These are phyloP conservation scores for Lymantria monacha DNA, from an alignment of 2,888 invertebrate species.

Conservation along the genomic window DNA sequence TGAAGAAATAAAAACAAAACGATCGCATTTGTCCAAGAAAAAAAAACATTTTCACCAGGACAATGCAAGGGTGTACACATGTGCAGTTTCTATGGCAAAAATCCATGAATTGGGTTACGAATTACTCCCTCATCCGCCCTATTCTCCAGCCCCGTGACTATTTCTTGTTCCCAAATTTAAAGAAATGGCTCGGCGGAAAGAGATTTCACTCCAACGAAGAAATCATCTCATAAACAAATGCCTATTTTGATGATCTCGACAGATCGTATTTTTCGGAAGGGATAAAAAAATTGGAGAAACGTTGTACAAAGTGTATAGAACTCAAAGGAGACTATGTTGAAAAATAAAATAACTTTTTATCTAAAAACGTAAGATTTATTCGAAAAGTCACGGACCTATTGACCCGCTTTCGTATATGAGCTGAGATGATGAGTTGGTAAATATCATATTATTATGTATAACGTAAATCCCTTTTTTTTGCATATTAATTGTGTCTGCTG, in stretches of 20 bases:
- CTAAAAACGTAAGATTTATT: background rate
- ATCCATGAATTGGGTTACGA: constrained; percentile 9
- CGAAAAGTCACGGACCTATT: background rate
- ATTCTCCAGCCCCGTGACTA: constrained; percentile 11
- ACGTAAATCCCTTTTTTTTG: too few relatives aligned
- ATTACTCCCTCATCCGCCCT: constrained; percentile 9
- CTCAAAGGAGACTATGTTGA: background rate
- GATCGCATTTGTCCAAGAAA: constrained; percentile 29
- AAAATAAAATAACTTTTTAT: background rate
- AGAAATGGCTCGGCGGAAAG: constrained; percentile 7
- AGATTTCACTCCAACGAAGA: constrained; percentile 7
- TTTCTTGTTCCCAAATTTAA: constrained; percentile 12
- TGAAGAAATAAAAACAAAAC: constrained; percentile 23
- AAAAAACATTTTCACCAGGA: constrained; percentile 25
- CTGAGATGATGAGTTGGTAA: too few relatives aligned
- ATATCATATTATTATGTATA: too few relatives aligned
- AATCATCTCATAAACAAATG: constrained; percentile 1
- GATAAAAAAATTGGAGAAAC: constrained; percentile 5
- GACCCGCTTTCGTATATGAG: background rate
- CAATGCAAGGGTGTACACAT: constrained; percentile 1
- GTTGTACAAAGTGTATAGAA: constrained; percentile 4
- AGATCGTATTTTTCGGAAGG: constrained; percentile 6
- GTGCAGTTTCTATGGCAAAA: constrained; percentile 5
- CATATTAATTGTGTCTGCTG: too few relatives aligned
- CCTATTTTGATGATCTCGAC: background rate